Evolutionary conservation across 2,888 invertebrate genomes (phyloP).

Genomic region (Acronicta aceris): DNA sequence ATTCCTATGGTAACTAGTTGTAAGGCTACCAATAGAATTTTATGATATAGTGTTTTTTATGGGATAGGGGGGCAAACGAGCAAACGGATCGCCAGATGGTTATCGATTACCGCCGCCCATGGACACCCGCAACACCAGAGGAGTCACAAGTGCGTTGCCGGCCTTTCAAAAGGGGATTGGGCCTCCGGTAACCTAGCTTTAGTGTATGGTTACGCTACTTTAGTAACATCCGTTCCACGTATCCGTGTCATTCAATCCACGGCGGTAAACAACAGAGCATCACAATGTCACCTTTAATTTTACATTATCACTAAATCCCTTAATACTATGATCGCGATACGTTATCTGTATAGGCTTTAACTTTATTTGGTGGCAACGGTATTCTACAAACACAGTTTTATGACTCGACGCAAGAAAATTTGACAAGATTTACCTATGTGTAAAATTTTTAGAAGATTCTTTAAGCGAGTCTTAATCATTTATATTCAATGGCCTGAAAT

Average conservation of each 20-base stretch:
- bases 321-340: constrained; percentile 65
- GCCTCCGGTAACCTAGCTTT: too few species aligned
- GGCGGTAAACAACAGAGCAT: constrained; percentile 40
- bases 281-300: constrained; percentile 58
- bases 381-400: constrained; percentile 51
- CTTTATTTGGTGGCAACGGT: constrained; percentile 51
- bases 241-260: constrained; percentile 1
- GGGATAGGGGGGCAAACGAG: too few species aligned
- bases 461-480: neutral
- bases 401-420: neutral
- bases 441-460: constrained; percentile 4
- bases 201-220: neutral
- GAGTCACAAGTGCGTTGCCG: too few species aligned
- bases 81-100: too few species aligned
- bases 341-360: constrained; percentile 59
- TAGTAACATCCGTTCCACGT: neutral
- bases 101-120: too few species aligned
- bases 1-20: too few species aligned
- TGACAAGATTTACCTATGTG: constrained; percentile 9
- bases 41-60: too few species aligned
- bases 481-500: neutral
- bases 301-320: constrained; percentile 55
- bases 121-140: too few species aligned
- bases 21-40: too few species aligned
- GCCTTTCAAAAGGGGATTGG: too few species aligned